Evolutionary conservation across 2,113 vertebrate genomes (phyloP), one percentile per base, ranked within the genome.

Genomic region (Emydocephalus ijimae): DNA sequence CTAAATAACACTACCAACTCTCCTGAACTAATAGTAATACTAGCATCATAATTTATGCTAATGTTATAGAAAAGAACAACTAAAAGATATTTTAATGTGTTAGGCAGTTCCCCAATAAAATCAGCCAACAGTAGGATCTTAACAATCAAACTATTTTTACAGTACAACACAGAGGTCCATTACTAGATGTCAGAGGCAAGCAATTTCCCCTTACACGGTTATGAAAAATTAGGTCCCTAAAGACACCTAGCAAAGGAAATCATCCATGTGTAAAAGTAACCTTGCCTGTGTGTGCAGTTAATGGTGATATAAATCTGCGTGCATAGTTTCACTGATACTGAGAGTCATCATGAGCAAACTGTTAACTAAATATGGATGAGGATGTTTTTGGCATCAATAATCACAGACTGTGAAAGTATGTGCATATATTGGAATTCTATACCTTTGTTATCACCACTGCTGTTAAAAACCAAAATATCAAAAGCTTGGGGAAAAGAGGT

Each of bases 1-100:
- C 88, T 34, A 88, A 57, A 5, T 43, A 87, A 90, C 90, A 85
- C 48, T 45, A 34, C 7, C 7, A 15, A 89, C 34, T 7, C 23
- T 21, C 34, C 52, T 52, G 18, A 85, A 95, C 93, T n/a, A 50
- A 87, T 57, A 61, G 85, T 93, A 93, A 93, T 4, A 0, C 74
- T 43, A 39, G 74, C 74, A 81, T 39, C 74, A 39, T 81, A 81
- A 81, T 43, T 81, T 87, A 8, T 39, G 90, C 59, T 43, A 92
- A 86, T 93, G 94, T 23, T 52, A 86, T 26, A 89, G 0, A 10
- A 5, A 61, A 2, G 45, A 1, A 26, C 45, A 81, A 26, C 89
- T 54, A 43, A 15, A 92, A 3, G 94, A 94, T 50, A 50, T 14
- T 43, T 74, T 12, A 48, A 12, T 21, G 43, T 89, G 20, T n/a